Evolutionary conservation across 2,888 invertebrate species (phyloP), one percentile per base, ranked within the genome.

Genomic region (Lasioglossum leucozonium): DNA sequence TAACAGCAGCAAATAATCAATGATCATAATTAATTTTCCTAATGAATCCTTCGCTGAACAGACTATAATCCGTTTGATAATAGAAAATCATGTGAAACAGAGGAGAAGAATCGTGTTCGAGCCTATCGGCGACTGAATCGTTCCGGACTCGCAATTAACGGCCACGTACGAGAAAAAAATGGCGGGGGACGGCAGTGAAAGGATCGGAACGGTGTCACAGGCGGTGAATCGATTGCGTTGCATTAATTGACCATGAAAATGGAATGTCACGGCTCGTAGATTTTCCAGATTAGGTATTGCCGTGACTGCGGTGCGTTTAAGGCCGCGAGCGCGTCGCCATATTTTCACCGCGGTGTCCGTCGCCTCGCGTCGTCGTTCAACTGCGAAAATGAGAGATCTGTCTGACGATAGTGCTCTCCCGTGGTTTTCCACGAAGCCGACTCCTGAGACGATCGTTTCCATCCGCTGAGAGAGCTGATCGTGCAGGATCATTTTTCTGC

Each of bases 241-340:
- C 90, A 89, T 89, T 88, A 90, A 90, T 89, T 89, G 89, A 86
- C 84, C 89, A 84, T 89, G 90, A 89, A 90, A 89, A 84, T 82
- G 90, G 82, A 89, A 88, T 89, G 86, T 90, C 90, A 85, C 81
- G 90, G 88, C 84, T 88, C 79, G 82, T 90, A 86, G 89, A 90
- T 89, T 86, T 90, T 90, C 86, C 85, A 83, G 85, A 89, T 89
- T 89, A 89, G 85, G 85, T 81, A 84, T 78, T 89, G 82, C 80
- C 87, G 86, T 88, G 86, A 88, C 88, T 82, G 81, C 65, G 51
- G 74, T 81, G 55, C 85, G 85, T 88, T 88, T 81, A 81, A 79
- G 65, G 42, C 75, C 71, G 30, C 18, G 77, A 75, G 58, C 81
- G 72, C 77, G 84, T 87, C 84, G 79, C 77, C 88, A 82, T 88